phyloP scores from a whole-genome alignment of 1,140 invertebrate species.

The Aporrectodea caliginosa region DNA sequence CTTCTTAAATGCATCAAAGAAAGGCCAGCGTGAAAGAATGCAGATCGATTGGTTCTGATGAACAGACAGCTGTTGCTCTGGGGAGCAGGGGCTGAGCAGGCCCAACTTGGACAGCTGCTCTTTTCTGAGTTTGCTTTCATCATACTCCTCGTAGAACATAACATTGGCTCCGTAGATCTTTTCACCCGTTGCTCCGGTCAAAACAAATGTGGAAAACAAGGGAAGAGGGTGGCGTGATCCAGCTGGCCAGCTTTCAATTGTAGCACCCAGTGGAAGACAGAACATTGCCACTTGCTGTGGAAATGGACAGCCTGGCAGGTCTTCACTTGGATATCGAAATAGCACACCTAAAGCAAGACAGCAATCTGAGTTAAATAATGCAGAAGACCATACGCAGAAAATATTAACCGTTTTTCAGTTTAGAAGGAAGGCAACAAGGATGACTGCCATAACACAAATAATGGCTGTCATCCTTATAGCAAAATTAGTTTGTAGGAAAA shows the following conservation, averaged over 20 bases:
- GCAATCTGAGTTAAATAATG: no score
- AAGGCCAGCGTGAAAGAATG: slow-evolving; percentile 87
- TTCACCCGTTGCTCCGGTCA: slow-evolving; percentile 66
- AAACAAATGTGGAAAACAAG: slow-evolving; percentile 90
- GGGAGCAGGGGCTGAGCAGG: not conserved
- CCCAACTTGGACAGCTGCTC: slow-evolving; percentile 55
- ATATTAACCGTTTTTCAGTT: no score
- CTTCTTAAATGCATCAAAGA: slow-evolving; percentile 88
- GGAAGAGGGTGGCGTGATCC: slow-evolving; percentile 71
- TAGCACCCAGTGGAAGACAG: slow-evolving; percentile 91
- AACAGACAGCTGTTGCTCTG: slow-evolving; percentile 57
- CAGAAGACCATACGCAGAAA: no score
- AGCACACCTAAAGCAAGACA: slow-evolving; percentile 56
- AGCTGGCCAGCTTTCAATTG: slow-evolving; percentile 85
- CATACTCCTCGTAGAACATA: slow-evolving; percentile 82
- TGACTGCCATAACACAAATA: no score
- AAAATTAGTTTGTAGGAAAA: no score
- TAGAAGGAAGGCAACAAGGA: no score
- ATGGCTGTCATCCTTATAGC: no score
- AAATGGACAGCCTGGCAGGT: slow-evolving; percentile 75
- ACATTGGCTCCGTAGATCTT: slow-evolving; percentile 84
- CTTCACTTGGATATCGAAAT: slow-evolving; percentile 69
- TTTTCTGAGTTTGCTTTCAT: slow-evolving; percentile 63
- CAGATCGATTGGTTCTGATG: slow-evolving; percentile 89
- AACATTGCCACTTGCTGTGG: slow-evolving; percentile 84